These are phyloP conservation scores for Sebastes ruberrimus DNA, from an alignment of 2,797 vertebrate species.

Conservation along the genomic window DNA sequence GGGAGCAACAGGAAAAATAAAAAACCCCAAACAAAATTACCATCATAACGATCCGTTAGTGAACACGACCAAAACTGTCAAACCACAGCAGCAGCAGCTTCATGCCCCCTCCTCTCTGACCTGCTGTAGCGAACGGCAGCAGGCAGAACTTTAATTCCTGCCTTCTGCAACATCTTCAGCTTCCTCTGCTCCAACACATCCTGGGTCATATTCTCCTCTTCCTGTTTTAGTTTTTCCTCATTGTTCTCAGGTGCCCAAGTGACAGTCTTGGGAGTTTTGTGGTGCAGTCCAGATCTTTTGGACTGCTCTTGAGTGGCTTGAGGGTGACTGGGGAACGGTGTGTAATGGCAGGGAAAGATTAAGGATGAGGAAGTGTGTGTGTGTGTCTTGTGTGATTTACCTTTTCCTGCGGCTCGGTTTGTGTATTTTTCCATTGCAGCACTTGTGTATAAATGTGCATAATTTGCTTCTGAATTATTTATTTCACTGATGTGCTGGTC, in stretches of 20 bases:
- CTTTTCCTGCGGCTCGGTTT: neutral
- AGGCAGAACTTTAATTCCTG: slow-evolving; percentile 90
- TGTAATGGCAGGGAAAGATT: slow-evolving; percentile 30
- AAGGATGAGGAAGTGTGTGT: neutral
- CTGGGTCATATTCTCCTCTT: slow-evolving; percentile 67
- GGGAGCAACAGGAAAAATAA: neutral
- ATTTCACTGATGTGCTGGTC: neutral
- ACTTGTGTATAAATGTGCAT: neutral
- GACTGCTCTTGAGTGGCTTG: slow-evolving; percentile 51
- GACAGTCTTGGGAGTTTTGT: slow-evolving; percentile 72
- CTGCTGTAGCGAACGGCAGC: slow-evolving; percentile 89
- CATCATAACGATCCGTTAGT: slow-evolving; percentile 35
- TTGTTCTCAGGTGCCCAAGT: slow-evolving; percentile 74
- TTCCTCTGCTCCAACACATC: slow-evolving; percentile 81
- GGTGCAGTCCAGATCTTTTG: slow-evolving; percentile 47
- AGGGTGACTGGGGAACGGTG: slow-evolving; percentile 51
- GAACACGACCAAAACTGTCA: slow-evolving; percentile 4
- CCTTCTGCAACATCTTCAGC: slow-evolving; percentile 87
- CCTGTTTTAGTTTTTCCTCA: slow-evolving; percentile 63
- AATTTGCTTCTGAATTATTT: neutral
- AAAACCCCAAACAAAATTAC: neutral
- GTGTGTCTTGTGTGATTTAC: neutral
- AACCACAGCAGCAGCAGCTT: slow-evolving; percentile 17
- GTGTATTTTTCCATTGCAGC: neutral
- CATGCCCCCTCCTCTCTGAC: slow-evolving; percentile 82